phyloP scores from a whole-genome alignment of 2,888 invertebrate species.

The Ashinkailepas kermadecensis region DNA sequence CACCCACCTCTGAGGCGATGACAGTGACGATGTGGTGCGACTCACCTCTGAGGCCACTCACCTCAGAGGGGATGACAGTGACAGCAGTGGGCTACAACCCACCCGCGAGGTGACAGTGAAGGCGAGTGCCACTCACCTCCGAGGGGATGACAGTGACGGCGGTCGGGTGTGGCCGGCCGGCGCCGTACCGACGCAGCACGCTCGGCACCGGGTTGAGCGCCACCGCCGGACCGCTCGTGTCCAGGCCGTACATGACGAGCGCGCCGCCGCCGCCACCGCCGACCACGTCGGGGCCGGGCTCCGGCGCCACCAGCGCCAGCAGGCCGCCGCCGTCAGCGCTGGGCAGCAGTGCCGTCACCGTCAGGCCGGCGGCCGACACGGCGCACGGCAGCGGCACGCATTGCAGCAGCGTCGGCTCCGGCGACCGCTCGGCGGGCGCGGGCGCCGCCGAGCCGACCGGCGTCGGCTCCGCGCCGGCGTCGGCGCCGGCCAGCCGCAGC shows the following conservation, averaged over 20 bases:
- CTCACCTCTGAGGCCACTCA: no score
- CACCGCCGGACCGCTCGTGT: constrained; percentile 48
- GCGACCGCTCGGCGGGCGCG: background rate
- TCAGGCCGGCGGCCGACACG: constrained; percentile 45
- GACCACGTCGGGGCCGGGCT: constrained; percentile 22
- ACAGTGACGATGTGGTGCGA: no score
- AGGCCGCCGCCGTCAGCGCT: constrained; percentile 61
- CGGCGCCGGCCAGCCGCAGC: background rate
- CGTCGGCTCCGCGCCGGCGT: background rate
- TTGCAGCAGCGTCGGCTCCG: constrained; percentile 43
- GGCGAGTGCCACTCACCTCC: constrained; percentile 28
- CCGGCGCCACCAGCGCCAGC: constrained; percentile 43
- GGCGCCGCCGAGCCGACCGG: background rate
- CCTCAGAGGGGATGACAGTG: no score
- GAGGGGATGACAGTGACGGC: constrained; percentile 23
- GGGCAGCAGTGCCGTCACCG: constrained; percentile 57
- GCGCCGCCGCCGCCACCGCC: constrained; percentile 39
- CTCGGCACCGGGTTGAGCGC: constrained; percentile 55
- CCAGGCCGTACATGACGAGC: constrained; percentile 52
- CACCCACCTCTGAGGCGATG: no score
- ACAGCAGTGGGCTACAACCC: no score
- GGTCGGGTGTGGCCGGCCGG: constrained; percentile 19
- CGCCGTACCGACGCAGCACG: constrained; percentile 47
- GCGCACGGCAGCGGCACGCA: constrained; percentile 51
- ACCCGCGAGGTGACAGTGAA: no score